These are phyloP conservation scores for Bettongia penicillata DNA, from an alignment of 2,113 vertebrate genomes.

Conservation along the genomic window DNA sequence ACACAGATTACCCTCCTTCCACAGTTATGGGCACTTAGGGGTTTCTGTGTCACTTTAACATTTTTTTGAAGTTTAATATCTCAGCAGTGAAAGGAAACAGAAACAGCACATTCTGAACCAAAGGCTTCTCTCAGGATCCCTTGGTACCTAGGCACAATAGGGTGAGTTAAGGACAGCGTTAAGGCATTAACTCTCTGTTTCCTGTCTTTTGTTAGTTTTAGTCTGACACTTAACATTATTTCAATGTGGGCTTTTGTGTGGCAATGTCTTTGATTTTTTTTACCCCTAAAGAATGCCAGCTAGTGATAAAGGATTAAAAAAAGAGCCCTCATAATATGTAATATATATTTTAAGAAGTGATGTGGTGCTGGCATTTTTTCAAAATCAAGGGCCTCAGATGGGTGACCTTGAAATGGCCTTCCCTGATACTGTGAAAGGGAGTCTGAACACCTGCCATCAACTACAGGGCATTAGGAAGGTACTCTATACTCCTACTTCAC, in stretches of 20 bases:
- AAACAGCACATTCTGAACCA: constrained; percentile 64
- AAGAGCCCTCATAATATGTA: constrained; percentile 30
- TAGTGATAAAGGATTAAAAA: constrained; percentile 38
- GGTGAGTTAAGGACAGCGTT: constrained; percentile 76
- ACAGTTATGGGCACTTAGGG: constrained; percentile 26
- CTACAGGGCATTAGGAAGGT: not conserved
- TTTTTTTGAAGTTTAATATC: constrained; percentile 68
- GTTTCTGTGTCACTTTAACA: constrained; percentile 75
- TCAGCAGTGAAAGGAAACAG: constrained; percentile 74
- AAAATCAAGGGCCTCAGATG: not conserved
- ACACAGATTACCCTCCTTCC: constrained; percentile 25
- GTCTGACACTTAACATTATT: constrained; percentile 58
- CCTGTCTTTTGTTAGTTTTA: constrained; percentile 71
- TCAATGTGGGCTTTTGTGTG: constrained; percentile 17
- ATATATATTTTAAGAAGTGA: constrained; percentile 50
- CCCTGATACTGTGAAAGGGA: not conserved
- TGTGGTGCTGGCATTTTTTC: not conserved
- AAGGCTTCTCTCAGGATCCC: constrained; percentile 55
- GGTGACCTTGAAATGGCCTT: not conserved
- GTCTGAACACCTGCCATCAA: not conserved
- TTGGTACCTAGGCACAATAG: constrained; percentile 68
- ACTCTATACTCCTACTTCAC: not conserved
- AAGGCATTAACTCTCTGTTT: constrained; percentile 60
- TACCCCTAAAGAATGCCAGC: constrained; percentile 37
- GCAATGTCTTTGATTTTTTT: constrained; percentile 62